These are phyloP conservation scores for Pontoporia blainvillei DNA, from an alignment of 2,113 vertebrate species.

Conservation along the genomic window DNA sequence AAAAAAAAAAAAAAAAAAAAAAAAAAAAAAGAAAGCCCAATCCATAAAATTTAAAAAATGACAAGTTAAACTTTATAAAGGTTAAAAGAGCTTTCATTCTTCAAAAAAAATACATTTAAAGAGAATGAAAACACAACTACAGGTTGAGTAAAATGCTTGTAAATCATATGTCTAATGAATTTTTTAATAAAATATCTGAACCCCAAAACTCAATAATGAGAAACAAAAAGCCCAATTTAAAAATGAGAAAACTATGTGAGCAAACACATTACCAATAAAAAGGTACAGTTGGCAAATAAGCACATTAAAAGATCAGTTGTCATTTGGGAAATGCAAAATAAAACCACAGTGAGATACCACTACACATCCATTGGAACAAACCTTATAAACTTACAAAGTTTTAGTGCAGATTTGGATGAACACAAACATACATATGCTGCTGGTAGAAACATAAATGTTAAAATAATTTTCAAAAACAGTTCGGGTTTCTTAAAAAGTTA, in stretches of 20 bases:
- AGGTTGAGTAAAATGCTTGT: not conserved
- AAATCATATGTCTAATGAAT: not conserved
- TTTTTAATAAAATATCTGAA: not conserved
- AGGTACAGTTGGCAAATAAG: accelerated
- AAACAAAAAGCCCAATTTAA: not conserved
- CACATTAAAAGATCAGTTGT: not conserved
- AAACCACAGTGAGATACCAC: accelerated
- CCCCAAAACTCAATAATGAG: not conserved
- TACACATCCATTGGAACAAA: not conserved
- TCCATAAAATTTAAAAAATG: not conserved
- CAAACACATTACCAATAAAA: not conserved
- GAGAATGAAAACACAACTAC: not conserved
- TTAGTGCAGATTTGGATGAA: accelerated
- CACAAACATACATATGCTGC: accelerated
- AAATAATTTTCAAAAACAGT: not conserved
- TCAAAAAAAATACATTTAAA: not conserved
- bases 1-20: no score
- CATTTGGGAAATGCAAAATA: not conserved
- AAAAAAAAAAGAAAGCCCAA: no score
- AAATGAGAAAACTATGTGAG: not conserved
- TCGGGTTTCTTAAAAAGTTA: not conserved
- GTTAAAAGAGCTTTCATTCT: not conserved
- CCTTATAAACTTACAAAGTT: accelerated
- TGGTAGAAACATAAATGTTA: no score
- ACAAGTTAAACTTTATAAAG: not conserved